Evolutionary conservation across 2,797 vertebrate species (phyloP).

Genomic region (Momotus momota): DNA sequence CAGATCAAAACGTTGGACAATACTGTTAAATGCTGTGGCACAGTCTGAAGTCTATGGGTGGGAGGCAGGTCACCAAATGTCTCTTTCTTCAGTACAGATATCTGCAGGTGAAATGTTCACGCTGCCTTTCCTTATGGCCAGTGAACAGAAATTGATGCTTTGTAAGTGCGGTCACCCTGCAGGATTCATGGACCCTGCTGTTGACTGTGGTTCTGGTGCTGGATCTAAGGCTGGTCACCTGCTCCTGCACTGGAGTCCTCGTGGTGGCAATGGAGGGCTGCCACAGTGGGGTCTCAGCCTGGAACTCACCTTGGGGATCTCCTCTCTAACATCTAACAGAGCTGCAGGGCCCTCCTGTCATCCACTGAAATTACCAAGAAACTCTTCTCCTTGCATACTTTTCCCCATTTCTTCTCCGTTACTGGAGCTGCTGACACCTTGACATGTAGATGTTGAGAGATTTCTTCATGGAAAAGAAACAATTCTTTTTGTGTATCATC

Average conservation of each 20-base stretch:
- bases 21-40: background rate
- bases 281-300: background rate
- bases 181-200: background rate
- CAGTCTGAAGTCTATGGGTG: background rate
- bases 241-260: accelerated
- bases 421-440: background rate
- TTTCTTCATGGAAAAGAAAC: background rate
- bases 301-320: background rate
- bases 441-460: background rate
- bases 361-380: background rate
- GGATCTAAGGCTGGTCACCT: background rate
- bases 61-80: background rate
- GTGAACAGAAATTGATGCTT: background rate
- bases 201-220: background rate
- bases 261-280: background rate
- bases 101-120: background rate
- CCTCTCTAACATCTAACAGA: background rate
- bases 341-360: background rate
- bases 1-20: background rate
- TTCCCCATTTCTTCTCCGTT: background rate
- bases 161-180: no score
- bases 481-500: background rate
- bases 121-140: background rate
- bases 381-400: background rate
- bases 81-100: background rate